A percentile compares a stretch with the other conserved stretches of the same genome.
phyloP scores from a whole-genome alignment of 2,797 vertebrate genomes.

The Tragopan temminckii region DNA sequence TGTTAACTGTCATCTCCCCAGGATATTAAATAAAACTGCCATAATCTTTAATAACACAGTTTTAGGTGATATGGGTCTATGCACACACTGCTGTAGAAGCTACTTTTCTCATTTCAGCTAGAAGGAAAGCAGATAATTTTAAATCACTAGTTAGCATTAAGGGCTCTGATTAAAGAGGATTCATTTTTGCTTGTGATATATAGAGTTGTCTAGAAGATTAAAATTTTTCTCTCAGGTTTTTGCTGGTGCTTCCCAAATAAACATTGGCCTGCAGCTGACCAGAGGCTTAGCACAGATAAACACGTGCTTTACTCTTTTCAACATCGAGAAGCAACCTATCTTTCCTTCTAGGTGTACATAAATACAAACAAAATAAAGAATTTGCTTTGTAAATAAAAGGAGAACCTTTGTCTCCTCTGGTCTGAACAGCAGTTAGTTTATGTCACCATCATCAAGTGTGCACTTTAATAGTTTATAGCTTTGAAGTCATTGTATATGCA shows the following conservation, averaged over 20 bases:
- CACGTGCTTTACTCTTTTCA: not conserved
- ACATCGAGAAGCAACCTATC: not conserved
- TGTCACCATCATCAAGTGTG: not conserved
- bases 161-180: slow-evolving; percentile 63
- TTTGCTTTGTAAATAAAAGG: not conserved
- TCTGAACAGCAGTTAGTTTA: slow-evolving; percentile 12
- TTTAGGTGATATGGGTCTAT: slow-evolving; percentile 42
- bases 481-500: slow-evolving; percentile 8
- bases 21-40: slow-evolving; percentile 46
- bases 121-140: slow-evolving; percentile 51
- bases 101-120: slow-evolving; percentile 44
- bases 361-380: not conserved
- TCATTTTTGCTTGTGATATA: slow-evolving; percentile 27
- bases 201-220: slow-evolving; percentile 60
- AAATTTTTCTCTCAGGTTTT: slow-evolving; percentile 28
- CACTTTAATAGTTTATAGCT: slow-evolving; percentile 2
- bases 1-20: slow-evolving; percentile 40
- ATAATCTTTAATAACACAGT: slow-evolving; percentile 28
- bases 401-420: not conserved
- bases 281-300: slow-evolving; percentile 28
- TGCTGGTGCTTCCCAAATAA: slow-evolving; percentile 13
- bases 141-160: slow-evolving; percentile 56
- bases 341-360: not conserved
- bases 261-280: slow-evolving; percentile 43
- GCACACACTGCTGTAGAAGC: not conserved